These are phyloP conservation scores for Oriolus oriolus DNA, from an alignment of 2,113 vertebrate species.

Conservation along the genomic window DNA sequence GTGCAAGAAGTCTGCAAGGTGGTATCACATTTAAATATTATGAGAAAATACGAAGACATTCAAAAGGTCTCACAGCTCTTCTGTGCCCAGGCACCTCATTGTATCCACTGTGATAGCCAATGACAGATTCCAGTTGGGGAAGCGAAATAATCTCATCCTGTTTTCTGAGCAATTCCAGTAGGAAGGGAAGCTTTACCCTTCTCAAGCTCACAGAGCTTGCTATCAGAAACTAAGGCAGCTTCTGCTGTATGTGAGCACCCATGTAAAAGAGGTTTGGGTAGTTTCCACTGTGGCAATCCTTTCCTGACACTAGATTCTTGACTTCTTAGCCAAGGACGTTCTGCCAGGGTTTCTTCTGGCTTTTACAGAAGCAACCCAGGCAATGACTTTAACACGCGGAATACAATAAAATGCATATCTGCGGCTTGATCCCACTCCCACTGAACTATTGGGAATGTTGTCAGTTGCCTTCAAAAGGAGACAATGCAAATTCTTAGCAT, in stretches of 20 bases:
- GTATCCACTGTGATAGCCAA: not conserved
- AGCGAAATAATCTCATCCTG: not conserved
- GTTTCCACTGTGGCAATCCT: constrained; percentile 5
- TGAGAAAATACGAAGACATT: not conserved
- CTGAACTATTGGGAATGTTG: not conserved
- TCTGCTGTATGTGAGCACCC: not conserved
- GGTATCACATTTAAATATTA: not conserved
- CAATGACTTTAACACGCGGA: not conserved
- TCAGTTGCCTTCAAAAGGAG: not conserved
- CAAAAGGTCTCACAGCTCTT: not conserved
- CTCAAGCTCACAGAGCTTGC: not conserved
- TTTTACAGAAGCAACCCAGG: not conserved
- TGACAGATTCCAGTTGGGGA: not conserved
- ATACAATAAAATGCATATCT: not conserved
- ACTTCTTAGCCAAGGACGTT: not conserved
- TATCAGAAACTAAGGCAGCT: not conserved
- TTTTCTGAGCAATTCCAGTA: not conserved
- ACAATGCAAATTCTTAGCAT: not conserved
- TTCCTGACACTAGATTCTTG: not conserved
- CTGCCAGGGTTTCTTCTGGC: not conserved
- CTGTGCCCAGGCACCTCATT: not conserved
- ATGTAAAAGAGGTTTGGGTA: not conserved
- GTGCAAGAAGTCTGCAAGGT: not conserved
- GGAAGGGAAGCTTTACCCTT: not conserved
- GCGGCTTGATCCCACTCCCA: not conserved